These are phyloP conservation scores for Aurelia sp. DNA, from an alignment of 30 jellyfish, hydroid and myxozoan genomes.

Conservation along the genomic window DNA sequence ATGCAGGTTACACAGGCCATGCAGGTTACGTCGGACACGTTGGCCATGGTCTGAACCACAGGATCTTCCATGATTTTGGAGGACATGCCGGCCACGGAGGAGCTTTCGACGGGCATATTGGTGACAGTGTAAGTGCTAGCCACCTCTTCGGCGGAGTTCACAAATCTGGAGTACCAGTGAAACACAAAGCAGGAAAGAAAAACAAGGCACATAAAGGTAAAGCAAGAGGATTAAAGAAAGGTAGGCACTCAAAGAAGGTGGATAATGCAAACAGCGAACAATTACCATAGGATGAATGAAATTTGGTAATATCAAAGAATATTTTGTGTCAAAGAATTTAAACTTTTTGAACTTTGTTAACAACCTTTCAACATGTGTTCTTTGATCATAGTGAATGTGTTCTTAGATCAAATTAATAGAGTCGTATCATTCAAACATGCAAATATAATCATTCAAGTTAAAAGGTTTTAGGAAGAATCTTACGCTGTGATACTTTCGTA, in stretches of 20 bases:
- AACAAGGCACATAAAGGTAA: conserved; percentile 12
- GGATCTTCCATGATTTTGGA: not conserved
- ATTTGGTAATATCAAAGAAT: no score
- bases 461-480: no score
- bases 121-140: conserved; percentile 35
- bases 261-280: conserved; percentile 3
- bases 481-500: no score
- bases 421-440: no score
- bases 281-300: not conserved
- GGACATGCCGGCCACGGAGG: conserved; percentile 47
- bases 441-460: no score
- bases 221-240: conserved; percentile 4
- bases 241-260: not conserved
- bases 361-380: no score
- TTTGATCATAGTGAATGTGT: no score
- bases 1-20: not conserved
- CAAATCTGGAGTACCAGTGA: conserved; percentile 57
- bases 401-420: no score
- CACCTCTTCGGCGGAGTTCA: conserved; percentile 62
- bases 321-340: no score
- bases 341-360: no score
- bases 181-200: conserved; percentile 26
- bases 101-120: conserved; percentile 50
- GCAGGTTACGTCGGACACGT: conserved; percentile 17
- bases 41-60: conserved; percentile 15